These are phyloP conservation scores for Drosophila trapezifrons DNA, from an alignment of 1,140 invertebrate species.

Conservation along the genomic window DNA sequence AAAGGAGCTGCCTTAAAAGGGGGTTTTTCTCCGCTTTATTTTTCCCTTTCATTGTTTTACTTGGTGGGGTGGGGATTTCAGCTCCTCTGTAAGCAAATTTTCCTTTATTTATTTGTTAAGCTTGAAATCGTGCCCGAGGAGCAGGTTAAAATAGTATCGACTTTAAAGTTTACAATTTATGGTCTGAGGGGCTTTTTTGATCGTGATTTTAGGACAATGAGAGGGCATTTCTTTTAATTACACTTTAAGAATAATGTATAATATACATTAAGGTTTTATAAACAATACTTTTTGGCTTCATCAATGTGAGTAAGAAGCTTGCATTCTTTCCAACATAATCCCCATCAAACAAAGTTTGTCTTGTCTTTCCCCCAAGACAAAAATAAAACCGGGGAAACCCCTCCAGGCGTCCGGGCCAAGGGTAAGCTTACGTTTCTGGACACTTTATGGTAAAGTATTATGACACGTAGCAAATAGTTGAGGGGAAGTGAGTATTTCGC, in stretches of 20 bases:
- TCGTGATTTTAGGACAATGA: background rate
- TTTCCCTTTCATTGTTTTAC: slow-evolving; percentile 21
- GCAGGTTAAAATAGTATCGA: background rate
- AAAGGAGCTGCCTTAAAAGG: background rate
- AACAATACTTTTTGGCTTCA: background rate
- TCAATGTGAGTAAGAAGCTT: too few species aligned
- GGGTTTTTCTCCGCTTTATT: background rate
- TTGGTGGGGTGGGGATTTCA: slow-evolving; percentile 8
- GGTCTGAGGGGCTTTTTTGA: background rate
- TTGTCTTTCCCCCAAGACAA: background rate
- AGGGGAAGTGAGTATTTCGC: slow-evolving; percentile 3
- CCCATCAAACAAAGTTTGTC: background rate
- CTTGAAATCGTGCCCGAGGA: background rate
- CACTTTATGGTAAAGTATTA: slow-evolving; percentile 47
- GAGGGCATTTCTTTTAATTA: background rate
- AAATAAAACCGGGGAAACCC: slow-evolving; percentile 7
- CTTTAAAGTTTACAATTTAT: slow-evolving; percentile 6
- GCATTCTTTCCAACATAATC: background rate
- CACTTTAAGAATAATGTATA: background rate
- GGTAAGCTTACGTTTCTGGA: slow-evolving; percentile 1
- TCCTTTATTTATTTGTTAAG: slow-evolving; percentile 25
- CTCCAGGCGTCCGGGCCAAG: background rate
- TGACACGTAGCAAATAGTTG: slow-evolving; percentile 45
- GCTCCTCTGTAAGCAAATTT: slow-evolving; percentile 28
- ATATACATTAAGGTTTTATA: background rate